Evolutionary conservation across 2,888 invertebrate genomes (phyloP).

Genomic region (Copidosoma aretas): DNA sequence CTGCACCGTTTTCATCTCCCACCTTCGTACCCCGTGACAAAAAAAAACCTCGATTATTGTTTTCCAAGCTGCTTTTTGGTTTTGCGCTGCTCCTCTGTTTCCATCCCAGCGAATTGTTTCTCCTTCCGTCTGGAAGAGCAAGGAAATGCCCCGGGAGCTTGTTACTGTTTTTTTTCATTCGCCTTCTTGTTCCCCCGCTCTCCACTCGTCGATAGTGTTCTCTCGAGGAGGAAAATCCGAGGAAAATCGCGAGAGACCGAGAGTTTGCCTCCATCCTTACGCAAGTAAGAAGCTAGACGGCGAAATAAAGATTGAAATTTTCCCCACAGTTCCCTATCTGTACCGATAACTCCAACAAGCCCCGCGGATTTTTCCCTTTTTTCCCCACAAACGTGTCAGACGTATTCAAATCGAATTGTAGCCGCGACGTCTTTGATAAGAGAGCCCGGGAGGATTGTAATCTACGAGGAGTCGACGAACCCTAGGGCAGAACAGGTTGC

Average conservation of each 20-base stretch:
- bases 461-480: too few relatives aligned
- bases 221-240: not conserved
- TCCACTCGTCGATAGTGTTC: not conserved
- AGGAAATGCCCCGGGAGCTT: constrained; percentile 4
- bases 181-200: not conserved
- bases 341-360: not conserved
- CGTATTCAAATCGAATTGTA: too few relatives aligned
- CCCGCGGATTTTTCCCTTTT: too few relatives aligned
- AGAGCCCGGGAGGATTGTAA: too few relatives aligned
- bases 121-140: not conserved
- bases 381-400: too few relatives aligned
- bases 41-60: constrained; percentile 7
- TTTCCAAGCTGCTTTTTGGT: constrained; percentile 22
- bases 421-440: too few relatives aligned
- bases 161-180: constrained; percentile 7
- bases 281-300: too few relatives aligned
- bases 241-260: too few relatives aligned
- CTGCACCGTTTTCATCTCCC: too few relatives aligned
- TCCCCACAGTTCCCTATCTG: not conserved
- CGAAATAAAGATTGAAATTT: too few relatives aligned
- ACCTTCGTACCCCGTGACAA: not conserved
- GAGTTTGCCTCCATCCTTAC: too few relatives aligned
- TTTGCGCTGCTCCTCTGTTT: not conserved
- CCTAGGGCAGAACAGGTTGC: too few relatives aligned
- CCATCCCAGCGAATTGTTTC: not conserved